These are phyloP conservation scores for Orthosia gracilis DNA, from an alignment of 2,888 invertebrate species.

Conservation along the genomic window DNA sequence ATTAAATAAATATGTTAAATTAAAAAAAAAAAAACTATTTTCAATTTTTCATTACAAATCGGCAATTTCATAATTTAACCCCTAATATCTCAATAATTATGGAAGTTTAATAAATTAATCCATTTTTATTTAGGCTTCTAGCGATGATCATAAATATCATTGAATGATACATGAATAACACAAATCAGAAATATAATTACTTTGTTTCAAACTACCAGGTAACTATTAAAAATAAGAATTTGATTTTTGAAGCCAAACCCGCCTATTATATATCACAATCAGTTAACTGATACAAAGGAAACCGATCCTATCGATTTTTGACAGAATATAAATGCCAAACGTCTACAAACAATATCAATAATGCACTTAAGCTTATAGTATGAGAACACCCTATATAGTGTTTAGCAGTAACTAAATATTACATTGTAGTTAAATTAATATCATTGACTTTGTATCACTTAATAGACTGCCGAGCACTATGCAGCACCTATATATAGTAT, in stretches of 20 bases:
- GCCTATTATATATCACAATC: constrained; percentile 52
- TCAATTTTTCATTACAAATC: too few relatives aligned
- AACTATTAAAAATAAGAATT: constrained; percentile 48
- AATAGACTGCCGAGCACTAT: constrained; percentile 48
- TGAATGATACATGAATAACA: constrained; percentile 47
- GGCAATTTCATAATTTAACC: too few relatives aligned
- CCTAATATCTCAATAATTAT: constrained; percentile 29
- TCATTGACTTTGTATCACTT: constrained; percentile 60
- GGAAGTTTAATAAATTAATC: constrained; percentile 18
- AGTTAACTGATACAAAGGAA: constrained; percentile 46
- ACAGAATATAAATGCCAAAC: constrained; percentile 57
- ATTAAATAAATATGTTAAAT: too few relatives aligned
- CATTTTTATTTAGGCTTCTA: constrained; percentile 23
- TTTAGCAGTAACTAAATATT: constrained; percentile 47
- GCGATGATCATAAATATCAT: constrained; percentile 33
- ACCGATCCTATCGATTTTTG: constrained; percentile 63
- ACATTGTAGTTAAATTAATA: constrained; percentile 40
- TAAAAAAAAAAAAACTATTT: too few relatives aligned
- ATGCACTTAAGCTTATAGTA: constrained; percentile 26
- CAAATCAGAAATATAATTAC: constrained; percentile 38
- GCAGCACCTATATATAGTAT: constrained; percentile 34
- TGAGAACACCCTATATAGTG: constrained; percentile 27
- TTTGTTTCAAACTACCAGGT: constrained; percentile 15
- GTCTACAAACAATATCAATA: constrained; percentile 27
- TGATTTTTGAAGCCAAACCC: constrained; percentile 59